Evolutionary conservation across 2,797 vertebrate species (phyloP).

Genomic region (Anguilla obscura): DNA sequence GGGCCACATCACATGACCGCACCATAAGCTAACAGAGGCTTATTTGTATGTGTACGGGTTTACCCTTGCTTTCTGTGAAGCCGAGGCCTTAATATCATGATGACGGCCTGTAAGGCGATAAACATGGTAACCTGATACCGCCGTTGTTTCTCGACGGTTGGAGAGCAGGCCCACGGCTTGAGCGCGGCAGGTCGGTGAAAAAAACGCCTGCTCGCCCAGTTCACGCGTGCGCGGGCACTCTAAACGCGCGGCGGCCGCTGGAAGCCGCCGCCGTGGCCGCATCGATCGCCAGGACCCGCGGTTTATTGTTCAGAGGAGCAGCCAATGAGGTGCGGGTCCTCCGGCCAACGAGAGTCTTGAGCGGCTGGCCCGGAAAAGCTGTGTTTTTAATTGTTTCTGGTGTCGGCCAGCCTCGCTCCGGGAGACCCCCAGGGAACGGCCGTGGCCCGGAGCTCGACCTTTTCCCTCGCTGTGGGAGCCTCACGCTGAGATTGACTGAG

Average conservation of each 20-base stretch:
- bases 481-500: constrained; percentile 72
- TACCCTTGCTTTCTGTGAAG: neutral
- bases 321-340: constrained; percentile 72
- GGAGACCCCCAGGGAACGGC: constrained; percentile 70
- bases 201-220: constrained; percentile 60
- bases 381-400: constrained; percentile 82
- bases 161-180: neutral
- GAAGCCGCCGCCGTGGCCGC: constrained; percentile 66
- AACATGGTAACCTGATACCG: neutral
- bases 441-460: constrained; percentile 75
- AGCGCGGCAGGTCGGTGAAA: constrained; percentile 46
- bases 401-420: constrained; percentile 69
- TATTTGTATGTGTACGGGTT: neutral
- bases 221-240: constrained; percentile 72
- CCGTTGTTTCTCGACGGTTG: neutral
- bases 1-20: neutral
- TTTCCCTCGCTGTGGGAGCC: constrained; percentile 66
- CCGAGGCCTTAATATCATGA: neutral
- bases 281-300: constrained; percentile 77
- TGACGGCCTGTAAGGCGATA: neutral
- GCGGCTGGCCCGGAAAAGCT: constrained; percentile 65
- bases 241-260: constrained; percentile 70
- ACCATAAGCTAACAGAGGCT: neutral
- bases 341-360: constrained; percentile 60
- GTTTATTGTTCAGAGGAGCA: constrained; percentile 80